phyloP scores from a whole-genome alignment of 2,888 invertebrate species.

The Psylliodes chrysocephalus region DNA sequence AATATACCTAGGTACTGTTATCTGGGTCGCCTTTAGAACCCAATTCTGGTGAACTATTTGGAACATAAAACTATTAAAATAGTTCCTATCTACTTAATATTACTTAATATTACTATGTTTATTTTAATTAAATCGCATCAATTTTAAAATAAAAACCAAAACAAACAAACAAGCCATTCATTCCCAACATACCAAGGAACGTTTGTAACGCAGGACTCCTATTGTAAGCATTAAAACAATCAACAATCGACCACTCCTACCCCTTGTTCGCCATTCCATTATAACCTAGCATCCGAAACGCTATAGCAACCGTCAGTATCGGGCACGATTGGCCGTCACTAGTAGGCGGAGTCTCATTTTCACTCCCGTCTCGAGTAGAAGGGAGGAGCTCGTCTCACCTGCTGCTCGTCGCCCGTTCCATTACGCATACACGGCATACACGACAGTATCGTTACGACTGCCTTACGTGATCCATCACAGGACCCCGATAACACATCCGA shows the following conservation, averaged over 20 bases:
- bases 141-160: no score
- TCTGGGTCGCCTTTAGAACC: no score
- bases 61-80: no score
- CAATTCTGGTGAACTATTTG: no score
- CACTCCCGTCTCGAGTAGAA: conserved; percentile 50
- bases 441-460: conserved; percentile 57
- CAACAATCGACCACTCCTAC: conserved; percentile 19
- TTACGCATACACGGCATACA: conserved; percentile 41
- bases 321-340: neutral
- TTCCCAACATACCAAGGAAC: no score
- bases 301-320: conserved; percentile 20
- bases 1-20: no score
- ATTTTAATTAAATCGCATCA: no score
- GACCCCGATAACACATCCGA: conserved; percentile 9
- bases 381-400: conserved; percentile 58
- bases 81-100: no score
- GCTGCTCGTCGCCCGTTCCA: conserved; percentile 43
- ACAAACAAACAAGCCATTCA: no score
- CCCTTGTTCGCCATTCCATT: conserved; percentile 3
- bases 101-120: no score
- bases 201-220: no score
- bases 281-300: conserved; percentile 6
- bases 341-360: conserved; percentile 51
- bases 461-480: conserved; percentile 57
- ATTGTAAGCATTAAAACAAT: neutral